phyloP scores from a whole-genome alignment of 2,113 vertebrate species.

The Anoura caudifer region DNA sequence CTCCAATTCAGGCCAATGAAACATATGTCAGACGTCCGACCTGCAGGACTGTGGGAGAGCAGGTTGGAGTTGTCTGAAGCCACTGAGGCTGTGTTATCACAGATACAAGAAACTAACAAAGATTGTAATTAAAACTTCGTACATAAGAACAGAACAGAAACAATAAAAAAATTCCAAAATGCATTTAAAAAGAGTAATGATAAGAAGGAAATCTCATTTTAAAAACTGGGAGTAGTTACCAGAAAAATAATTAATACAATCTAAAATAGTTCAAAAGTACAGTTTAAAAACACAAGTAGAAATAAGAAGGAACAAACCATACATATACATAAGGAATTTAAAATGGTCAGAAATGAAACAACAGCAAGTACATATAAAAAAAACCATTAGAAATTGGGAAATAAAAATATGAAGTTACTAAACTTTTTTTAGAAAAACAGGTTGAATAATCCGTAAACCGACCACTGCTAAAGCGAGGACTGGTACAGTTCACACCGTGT shows the following conservation, averaged over 20 bases:
- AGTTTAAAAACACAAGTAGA: neutral
- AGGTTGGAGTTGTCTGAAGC: neutral
- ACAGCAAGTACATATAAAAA: neutral
- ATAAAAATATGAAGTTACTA: neutral
- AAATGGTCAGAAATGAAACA: neutral
- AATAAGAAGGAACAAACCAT: neutral
- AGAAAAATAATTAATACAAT: neutral
- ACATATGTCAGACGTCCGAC: neutral
- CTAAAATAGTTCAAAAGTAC: conserved; percentile 4
- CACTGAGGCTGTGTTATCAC: neutral
- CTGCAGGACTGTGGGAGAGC: neutral
- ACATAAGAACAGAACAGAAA: neutral
- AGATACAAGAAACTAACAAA: neutral
- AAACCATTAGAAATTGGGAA: neutral
- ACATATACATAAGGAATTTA: neutral
- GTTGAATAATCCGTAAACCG: neutral
- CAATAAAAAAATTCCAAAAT: neutral
- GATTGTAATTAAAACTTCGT: neutral
- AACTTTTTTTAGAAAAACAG: neutral
- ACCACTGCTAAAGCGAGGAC: neutral
- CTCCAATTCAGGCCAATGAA: neutral
- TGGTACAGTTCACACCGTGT: neutral
- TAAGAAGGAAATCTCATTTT: neutral
- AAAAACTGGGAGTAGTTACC: neutral
- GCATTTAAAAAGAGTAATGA: neutral